Base-by-base conservation (phyloP, 1,140 invertebrate genomes). In the Diachasma alloeum region DNA sequence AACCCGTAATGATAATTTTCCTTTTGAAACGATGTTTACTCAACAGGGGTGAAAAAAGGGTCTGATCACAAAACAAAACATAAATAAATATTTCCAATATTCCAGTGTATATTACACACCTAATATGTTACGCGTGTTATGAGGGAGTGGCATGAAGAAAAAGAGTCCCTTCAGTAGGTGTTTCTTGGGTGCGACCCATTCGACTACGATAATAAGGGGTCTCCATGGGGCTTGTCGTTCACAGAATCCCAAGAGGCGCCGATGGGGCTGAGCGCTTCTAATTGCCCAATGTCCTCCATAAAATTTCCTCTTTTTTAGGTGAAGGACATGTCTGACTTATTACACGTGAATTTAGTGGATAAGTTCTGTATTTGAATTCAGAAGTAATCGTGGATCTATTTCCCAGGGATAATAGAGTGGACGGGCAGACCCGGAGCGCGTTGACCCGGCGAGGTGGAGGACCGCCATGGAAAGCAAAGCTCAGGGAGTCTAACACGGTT, bases 401-500 rank as follows among this genome's bases (percentile, higher is more conserved):
- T 75, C 74, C 66, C 74, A 75, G 74, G 66, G 13, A 69, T 48
- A 75, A 75, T 75, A 31, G 44, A 75, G 37, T 17, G 42, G 42
- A 44, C 19, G 36, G 19, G 53, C 44, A 67, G 53, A 31, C 67
- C 26, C 37, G 24, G 53, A 26, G 68, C 68, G 44, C 69, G 53
- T 76, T 76, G 69, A 76, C 69, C 44, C 11, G 37, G 13, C 4
- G 39, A 24, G 37, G 59, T 74, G 11, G 22, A 68, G 74, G 77
- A 79, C 74, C 74, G 67, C 39, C 48, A 72, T 80, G 77, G 76
- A 81, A 79, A 81, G 76, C 59, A 24, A 63, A 1, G 31, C 39
- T 31, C 59, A 56, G 68, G 63, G 72, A 78, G 69, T 71, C 74
- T 46, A 70, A 69, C 39, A 78, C 72, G 63, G 53, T 44, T 69